These are phyloP conservation scores for Leptopilina drosophilae DNA, from an alignment of 2,888 invertebrate species.

Conservation along the genomic window DNA sequence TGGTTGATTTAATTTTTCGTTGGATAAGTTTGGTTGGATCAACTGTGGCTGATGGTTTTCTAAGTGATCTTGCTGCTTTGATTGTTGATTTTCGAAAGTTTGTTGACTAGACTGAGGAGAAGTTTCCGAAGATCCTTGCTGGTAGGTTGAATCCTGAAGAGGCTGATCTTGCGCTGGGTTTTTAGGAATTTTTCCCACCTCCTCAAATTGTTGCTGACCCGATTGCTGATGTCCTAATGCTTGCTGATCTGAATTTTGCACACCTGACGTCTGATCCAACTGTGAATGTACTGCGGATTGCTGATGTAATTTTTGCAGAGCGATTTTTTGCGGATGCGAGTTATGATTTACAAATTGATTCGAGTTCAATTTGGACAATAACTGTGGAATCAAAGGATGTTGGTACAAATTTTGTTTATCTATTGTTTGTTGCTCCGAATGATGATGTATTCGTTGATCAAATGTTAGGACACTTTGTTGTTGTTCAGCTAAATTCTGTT, in stretches of 20 bases:
- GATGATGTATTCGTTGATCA: too few species aligned
- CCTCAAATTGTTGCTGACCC: slow-evolving; percentile 43
- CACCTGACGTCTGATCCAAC: slow-evolving; percentile 24
- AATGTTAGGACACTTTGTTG: too few species aligned
- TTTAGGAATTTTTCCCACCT: too few species aligned
- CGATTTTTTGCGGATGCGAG: not conserved
- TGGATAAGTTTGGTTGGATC: too few species aligned
- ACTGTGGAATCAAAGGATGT: not conserved
- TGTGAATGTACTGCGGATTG: slow-evolving; percentile 34
- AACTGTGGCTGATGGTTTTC: too few species aligned
- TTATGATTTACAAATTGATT: slow-evolving; percentile 10
- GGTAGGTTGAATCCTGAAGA: slow-evolving; percentile 39
- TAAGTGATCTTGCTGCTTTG: too few species aligned
- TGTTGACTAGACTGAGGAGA: not conserved
- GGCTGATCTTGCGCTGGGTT: slow-evolving; percentile 42
- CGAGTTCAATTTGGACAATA: slow-evolving; percentile 6
- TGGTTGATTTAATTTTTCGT: too few species aligned
- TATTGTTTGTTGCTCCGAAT: not conserved
- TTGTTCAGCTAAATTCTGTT: slow-evolving; percentile 40
- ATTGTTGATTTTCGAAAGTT: not conserved
- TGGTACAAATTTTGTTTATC: not conserved
- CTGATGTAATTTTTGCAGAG: not conserved
- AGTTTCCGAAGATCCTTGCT: too few species aligned
- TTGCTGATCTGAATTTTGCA: not conserved
- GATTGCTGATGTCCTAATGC: too few species aligned